Conservation (phyloP, 2,113 vertebrate genomes). For the Mungos mungo region DNA sequence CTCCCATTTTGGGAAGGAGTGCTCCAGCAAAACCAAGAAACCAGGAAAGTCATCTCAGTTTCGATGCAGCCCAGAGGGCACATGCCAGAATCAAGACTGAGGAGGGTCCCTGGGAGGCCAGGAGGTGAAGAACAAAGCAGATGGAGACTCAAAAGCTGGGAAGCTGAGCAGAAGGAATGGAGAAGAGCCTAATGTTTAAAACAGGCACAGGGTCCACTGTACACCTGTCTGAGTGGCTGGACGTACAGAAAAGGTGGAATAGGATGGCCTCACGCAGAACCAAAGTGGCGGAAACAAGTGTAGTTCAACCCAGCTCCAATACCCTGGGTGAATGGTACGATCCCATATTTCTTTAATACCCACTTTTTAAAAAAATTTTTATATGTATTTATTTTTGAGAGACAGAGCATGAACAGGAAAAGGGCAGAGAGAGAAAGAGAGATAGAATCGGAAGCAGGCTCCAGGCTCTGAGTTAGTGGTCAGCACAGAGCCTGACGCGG, state of each 20-base stretch:
- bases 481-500: too few species aligned
- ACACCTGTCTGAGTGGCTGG: rapidly evolving
- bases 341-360: neutral
- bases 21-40: neutral
- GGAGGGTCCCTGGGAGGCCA: rapidly evolving
- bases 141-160: neutral
- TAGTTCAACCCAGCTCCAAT: neutral
- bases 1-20: neutral
- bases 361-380: neutral
- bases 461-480: too few species aligned
- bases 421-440: too few species aligned
- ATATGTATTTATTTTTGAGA: too few species aligned
- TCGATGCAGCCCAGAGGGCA: neutral
- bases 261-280: neutral
- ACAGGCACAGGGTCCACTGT: rapidly evolving
- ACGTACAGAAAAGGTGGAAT: too few species aligned
- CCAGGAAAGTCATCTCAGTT: neutral
- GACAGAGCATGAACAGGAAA: too few species aligned
- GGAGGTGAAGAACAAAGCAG: neutral
- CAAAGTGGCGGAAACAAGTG: neutral
- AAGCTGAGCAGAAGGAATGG: neutral
- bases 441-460: too few species aligned
- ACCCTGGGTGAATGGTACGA: too few species aligned
- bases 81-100: neutral
- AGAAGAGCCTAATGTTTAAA: neutral